Evolutionary conservation across 2,797 vertebrate species (phyloP).

Genomic region (Bufotes viridis): DNA sequence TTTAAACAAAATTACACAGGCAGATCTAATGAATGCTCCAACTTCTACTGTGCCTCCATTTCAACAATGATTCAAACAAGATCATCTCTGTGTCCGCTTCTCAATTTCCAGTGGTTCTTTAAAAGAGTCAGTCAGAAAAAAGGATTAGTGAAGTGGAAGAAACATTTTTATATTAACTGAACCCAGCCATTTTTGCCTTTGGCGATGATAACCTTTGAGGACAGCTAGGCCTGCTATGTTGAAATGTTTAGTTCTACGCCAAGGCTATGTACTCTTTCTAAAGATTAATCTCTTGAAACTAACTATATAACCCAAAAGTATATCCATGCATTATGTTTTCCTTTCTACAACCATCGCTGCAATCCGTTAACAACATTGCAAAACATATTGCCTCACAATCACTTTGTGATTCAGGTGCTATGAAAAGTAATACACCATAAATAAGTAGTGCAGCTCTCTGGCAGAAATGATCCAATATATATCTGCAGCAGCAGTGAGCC

Average conservation of each 20-base stretch:
- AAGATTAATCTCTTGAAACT: background rate
- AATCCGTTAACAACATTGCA: slow-evolving; percentile 1
- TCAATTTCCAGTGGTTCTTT: too few relatives aligned
- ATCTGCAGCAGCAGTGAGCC: slow-evolving; percentile 29
- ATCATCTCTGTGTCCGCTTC: too few relatives aligned
- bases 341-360: background rate
- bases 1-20: too few relatives aligned
- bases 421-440: slow-evolving; percentile 54
- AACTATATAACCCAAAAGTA: background rate
- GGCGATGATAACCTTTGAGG: background rate
- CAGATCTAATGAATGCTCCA: background rate
- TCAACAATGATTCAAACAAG: too few relatives aligned
- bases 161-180: background rate
- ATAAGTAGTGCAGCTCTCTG: slow-evolving; percentile 29
- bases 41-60: background rate
- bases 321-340: background rate
- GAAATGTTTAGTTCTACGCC: background rate
- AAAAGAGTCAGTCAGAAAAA: background rate
- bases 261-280: background rate
- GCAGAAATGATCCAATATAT: slow-evolving; percentile 40
- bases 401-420: slow-evolving; percentile 39
- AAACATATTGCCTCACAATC: slow-evolving; percentile 38
- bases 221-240: background rate
- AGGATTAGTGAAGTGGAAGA: background rate
- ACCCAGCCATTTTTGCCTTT: background rate